phyloP scores from a whole-genome alignment of 1,140 invertebrate genomes.

The Acromyrmex charruanus region DNA sequence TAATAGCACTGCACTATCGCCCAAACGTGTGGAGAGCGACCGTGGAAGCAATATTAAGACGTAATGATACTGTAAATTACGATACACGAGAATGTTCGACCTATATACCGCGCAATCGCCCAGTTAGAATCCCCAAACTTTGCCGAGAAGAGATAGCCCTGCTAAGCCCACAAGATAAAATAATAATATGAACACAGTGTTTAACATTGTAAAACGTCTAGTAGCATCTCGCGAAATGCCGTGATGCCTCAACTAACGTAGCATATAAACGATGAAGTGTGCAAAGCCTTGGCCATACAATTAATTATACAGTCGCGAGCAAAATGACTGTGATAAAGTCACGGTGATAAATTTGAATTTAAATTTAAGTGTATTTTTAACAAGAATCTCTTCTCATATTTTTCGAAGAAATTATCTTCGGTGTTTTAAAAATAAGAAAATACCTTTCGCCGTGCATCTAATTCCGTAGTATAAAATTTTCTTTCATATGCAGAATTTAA shows the following conservation, averaged over 20 bases:
- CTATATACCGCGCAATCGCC: slow-evolving; percentile 27
- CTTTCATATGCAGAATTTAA: not conserved
- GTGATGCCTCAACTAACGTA: slow-evolving; percentile 25
- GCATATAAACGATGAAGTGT: slow-evolving; percentile 37
- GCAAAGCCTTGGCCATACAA: slow-evolving; percentile 10
- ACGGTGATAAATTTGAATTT: slow-evolving; percentile 23
- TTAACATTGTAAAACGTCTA: slow-evolving; percentile 3
- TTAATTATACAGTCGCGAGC: slow-evolving; percentile 39
- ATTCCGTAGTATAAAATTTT: not conserved
- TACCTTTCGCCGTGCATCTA: not conserved
- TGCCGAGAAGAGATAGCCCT: slow-evolving; percentile 1
- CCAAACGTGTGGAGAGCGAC: not conserved
- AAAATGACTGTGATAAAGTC: slow-evolving; percentile 32
- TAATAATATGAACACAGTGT: slow-evolving; percentile 18
- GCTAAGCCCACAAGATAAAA: slow-evolving; percentile 38
- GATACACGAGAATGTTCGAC: slow-evolving; percentile 11
- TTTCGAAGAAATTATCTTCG: not conserved
- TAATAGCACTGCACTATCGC: slow-evolving; percentile 34
- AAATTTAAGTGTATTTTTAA: slow-evolving; percentile 19
- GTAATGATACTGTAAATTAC: slow-evolving; percentile 50
- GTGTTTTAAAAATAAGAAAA: not conserved
- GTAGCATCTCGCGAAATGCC: slow-evolving; percentile 36
- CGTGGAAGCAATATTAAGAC: slow-evolving; percentile 21
- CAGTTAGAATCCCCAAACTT: slow-evolving; percentile 45
- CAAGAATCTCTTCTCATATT: not conserved